Base-by-base conservation (phyloP, 2,888 invertebrate species). In the Macrosoma leucophasiata region DNA sequence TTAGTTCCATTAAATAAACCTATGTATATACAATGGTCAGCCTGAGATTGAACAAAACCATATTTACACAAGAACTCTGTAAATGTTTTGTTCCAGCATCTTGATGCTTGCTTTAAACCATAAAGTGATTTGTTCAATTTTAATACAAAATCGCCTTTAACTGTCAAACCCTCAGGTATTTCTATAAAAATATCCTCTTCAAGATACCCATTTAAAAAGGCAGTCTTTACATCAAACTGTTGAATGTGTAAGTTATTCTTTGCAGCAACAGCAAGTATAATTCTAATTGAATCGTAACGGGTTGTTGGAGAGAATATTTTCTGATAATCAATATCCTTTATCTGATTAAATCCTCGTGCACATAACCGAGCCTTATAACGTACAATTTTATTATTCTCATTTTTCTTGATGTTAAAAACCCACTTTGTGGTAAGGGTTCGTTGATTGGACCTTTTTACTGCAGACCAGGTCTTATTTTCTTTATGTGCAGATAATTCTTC, bases 61-160 rank as follows among this genome's bases (percentile, higher is more conserved):
- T 36, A 49, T 9, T 23, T 23, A 0, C 8, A 13, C 8, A 52
- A 17, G 38, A 48, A 43, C 1, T 18, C 1, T 8, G 32, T 40
- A 30, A 52, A 52, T 25, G 17, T 49, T 33, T 27, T 36, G 18
- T 50, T 51, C 54, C 50, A 54, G 17, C 51, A 49, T 3, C 57
- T 10, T 23, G 55, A 40, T 18, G 49, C 36, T 13, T 54, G 52
- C 41, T 57, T 55, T 2, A 55, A 12, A 8, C 55, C 55, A 45
- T 55, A 54, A 1, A 57, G 5, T 1, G 50, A 41, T 29, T 47
- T 57, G 30, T 43, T 49, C 14, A 55, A 33, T 34, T 52, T 47
- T 14, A 19, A 44, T 0, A 48, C 28, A 29, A 13, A 13, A 28
- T 24, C 13, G 10, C 5, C 3, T 4, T 34, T 4, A 13, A 19